Percentiles rank a stretch among this genome's conserved stretches.
Evolutionary conservation across 2,888 invertebrate genomes (phyloP).

Genomic region (Zygothrica quintamaculata): DNA sequence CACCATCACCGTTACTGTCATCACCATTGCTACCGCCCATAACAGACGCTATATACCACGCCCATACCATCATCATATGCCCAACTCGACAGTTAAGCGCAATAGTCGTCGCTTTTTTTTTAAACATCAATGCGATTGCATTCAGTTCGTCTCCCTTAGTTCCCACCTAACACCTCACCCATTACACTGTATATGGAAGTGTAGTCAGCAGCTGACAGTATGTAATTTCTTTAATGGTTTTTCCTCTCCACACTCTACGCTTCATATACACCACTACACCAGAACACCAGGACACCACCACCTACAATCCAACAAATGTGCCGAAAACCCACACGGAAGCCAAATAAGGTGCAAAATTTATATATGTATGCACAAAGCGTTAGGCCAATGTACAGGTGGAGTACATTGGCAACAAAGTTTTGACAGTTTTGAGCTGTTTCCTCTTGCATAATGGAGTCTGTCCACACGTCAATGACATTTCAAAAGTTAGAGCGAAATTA

Average conservation of each 20-base stretch:
- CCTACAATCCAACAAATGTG: slow-evolving; percentile 29
- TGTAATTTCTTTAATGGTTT: slow-evolving; percentile 83
- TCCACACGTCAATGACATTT: no score
- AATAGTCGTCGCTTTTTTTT: slow-evolving; percentile 65
- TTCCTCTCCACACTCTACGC: slow-evolving; percentile 45
- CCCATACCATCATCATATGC: slow-evolving; percentile 23
- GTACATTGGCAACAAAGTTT: slow-evolving; percentile 10
- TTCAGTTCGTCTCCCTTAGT: slow-evolving; percentile 35
- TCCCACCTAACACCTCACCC: slow-evolving; percentile 38
- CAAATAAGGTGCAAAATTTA: slow-evolving; percentile 64
- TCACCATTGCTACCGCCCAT: background rate
- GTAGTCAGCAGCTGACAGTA: slow-evolving; percentile 54
- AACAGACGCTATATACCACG: slow-evolving; percentile 35
- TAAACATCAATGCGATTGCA: slow-evolving; percentile 77
- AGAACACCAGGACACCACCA: background rate
- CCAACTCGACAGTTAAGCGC: slow-evolving; percentile 71
- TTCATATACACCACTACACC: background rate
- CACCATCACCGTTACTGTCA: slow-evolving; percentile 24
- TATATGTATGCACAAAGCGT: slow-evolving; percentile 3
- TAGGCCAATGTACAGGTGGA: slow-evolving; percentile 2
- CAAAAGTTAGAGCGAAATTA: no score
- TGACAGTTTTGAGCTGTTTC: background rate
- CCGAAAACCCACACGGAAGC: slow-evolving; percentile 61
- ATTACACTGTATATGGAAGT: slow-evolving; percentile 44
- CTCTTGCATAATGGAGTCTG: no score